These are phyloP conservation scores for Hylyphantes graminicola DNA, from an alignment of 1,140 invertebrate genomes.

Conservation along the genomic window DNA sequence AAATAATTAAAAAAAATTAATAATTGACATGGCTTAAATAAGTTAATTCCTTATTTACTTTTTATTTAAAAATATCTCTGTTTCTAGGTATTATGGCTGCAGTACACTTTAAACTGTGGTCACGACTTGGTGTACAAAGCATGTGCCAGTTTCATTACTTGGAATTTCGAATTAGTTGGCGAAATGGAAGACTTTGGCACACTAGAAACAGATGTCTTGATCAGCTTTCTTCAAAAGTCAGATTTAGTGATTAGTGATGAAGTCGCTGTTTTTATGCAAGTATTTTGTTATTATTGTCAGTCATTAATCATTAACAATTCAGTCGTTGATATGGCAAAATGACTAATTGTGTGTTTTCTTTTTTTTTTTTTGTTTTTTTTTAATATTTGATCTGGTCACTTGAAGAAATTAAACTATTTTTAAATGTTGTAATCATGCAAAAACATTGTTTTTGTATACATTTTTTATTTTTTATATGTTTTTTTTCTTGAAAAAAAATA, in stretches of 20 bases:
- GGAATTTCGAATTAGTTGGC: constrained; percentile 89
- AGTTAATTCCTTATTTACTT: neutral
- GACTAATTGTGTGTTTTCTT: too few species aligned
- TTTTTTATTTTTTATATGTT: too few species aligned
- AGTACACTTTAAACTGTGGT: constrained; percentile 85
- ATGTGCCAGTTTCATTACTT: constrained; percentile 88
- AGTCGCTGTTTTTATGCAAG: constrained; percentile 80
- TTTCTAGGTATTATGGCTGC: constrained; percentile 78
- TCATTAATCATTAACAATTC: too few species aligned
- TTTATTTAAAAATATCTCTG: neutral
- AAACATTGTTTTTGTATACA: too few species aligned
- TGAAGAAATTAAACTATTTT: too few species aligned
- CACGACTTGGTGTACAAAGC: constrained; percentile 73
- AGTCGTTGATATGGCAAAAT: neutral
- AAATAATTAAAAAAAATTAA: too few species aligned
- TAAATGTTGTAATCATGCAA: too few species aligned
- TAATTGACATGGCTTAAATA: neutral
- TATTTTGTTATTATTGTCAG: constrained; percentile 29
- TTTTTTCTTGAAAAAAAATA: too few species aligned
- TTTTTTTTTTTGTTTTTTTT: too few species aligned
- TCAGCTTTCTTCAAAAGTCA: constrained; percentile 82
- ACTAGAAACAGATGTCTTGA: constrained; percentile 83
- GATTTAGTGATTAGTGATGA: constrained; percentile 92
- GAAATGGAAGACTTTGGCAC: constrained; percentile 82
- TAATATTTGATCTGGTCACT: too few species aligned